Evolutionary conservation across 2,797 vertebrate genomes (phyloP), one percentile per base, ranked within the genome.

Genomic region (Anableps anableps): DNA sequence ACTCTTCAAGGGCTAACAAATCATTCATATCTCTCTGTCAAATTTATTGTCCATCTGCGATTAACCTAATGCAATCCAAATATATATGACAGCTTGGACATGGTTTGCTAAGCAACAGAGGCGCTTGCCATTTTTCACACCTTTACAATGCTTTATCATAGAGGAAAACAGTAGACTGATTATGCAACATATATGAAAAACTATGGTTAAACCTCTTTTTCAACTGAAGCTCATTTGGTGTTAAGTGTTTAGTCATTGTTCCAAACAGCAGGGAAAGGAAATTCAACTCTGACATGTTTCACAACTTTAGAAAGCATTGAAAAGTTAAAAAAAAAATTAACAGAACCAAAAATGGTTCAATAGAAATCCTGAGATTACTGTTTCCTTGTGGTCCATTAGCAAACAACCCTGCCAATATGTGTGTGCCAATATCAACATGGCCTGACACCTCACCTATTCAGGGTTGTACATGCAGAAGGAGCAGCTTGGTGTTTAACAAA

Each of bases 381-480:
- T 71, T 75, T 10, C 38, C 66, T 48, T 60, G 66, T 26, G 21
- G 34, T 5, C 55, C 71, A 21, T 34, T 14, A 21, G 55, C 68
- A 50, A 58, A 66, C 8, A 43, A 79, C 34, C 14, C 80, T 8
- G 68, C 17, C 31, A 16, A 21, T 72, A 43, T 76, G 38, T 73
- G 68, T 23, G 21, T 9, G 1, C 41, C 38, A 58, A 41, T 41
- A 8, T 66, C 36, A 68, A 34, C 76, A 76, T 0, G 34, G 75
- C 55, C 80, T 75, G 82, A 83, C 72, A 76, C 43, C 29, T 45
- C 50, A 73, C 75, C 72, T 58, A 58, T 84, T 68, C 75, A 74
- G 58, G n/a, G 77, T 34, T 34, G 74, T 77, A 76, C 76, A 36
- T 77, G 79, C 23, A 5, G 64, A 76, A 80, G 79, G 73, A 85